Percentiles rank a stretch among this genome's conserved stretches.
Conservation (phyloP, 2,113 vertebrate genomes). For the Leucosticte australis region DNA sequence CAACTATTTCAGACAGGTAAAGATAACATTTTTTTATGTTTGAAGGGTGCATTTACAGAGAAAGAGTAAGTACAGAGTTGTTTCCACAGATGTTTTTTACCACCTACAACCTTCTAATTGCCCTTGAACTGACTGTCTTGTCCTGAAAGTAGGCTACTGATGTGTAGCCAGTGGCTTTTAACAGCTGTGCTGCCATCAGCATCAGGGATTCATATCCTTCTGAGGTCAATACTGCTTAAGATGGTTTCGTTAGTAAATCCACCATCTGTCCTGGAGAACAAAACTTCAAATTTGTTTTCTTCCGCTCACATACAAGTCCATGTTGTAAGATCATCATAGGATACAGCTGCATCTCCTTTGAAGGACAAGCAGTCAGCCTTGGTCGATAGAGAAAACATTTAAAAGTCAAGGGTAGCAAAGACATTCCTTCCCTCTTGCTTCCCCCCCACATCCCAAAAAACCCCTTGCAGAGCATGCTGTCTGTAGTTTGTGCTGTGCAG, state of each 20-base stretch:
- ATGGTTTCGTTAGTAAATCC: not conserved
- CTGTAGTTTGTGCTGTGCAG: not conserved
- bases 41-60: not conserved
- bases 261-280: not conserved
- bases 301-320: not conserved
- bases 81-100: not conserved
- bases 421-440: not conserved
- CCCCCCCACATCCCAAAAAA: not conserved
- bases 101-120: not conserved
- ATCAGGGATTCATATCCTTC: not conserved
- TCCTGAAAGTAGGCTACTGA: not conserved
- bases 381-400: not conserved
- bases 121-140: not conserved
- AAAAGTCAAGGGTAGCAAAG: not conserved
- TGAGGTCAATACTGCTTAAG: not conserved
- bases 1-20: not conserved
- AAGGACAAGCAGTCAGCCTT: not conserved
- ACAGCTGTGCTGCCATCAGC: not conserved
- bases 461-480: not conserved
- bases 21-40: not conserved
- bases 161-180: not conserved
- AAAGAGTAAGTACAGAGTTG: not conserved
- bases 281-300: slow-evolving; percentile 4
- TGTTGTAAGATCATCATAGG: not conserved
- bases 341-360: not conserved